Percentiles rank a stretch among this genome's conserved stretches.
Evolutionary conservation across 2,797 vertebrate genomes (phyloP).

Genomic region (Distichodus sexfasciatus): DNA sequence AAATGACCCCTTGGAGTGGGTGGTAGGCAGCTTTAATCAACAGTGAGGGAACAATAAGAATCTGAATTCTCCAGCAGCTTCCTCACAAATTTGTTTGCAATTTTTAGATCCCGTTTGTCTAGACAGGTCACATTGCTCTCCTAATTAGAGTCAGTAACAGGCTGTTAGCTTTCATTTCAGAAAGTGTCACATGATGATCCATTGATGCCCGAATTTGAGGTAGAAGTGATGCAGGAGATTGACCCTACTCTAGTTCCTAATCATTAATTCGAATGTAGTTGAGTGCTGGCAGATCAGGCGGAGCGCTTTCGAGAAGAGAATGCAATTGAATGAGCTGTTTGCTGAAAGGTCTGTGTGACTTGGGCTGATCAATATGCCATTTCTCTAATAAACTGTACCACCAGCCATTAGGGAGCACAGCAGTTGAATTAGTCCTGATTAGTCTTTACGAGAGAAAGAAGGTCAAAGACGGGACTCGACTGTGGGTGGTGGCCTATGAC

Average conservation of each 20-base stretch:
- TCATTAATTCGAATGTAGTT: background rate
- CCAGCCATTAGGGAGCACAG: background rate
- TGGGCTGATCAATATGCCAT: background rate
- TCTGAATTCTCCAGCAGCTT: too few species aligned
- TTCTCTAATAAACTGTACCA: background rate
- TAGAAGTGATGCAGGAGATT: conserved; percentile 27
- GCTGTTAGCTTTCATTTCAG: conserved; percentile 21
- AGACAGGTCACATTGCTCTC: background rate
- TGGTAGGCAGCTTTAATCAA: too few species aligned
- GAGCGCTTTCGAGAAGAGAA: background rate
- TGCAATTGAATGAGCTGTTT: background rate
- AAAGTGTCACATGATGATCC: conserved; percentile 30
- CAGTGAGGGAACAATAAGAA: background rate
- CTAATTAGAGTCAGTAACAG: conserved; percentile 18
- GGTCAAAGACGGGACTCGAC: too few species aligned
- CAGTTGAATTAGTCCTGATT: too few species aligned
- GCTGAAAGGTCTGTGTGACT: background rate
- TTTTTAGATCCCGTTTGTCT: conserved; percentile 22
- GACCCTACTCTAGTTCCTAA: background rate
- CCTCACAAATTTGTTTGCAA: background rate
- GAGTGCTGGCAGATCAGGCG: background rate
- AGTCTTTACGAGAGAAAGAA: too few species aligned
- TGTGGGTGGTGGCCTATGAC: too few species aligned
- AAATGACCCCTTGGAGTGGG: too few species aligned
- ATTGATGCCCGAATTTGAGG: conserved; percentile 21